Conservation (phyloP, 2,113 vertebrate genomes). For the Xiphorhynchus elegans region DNA sequence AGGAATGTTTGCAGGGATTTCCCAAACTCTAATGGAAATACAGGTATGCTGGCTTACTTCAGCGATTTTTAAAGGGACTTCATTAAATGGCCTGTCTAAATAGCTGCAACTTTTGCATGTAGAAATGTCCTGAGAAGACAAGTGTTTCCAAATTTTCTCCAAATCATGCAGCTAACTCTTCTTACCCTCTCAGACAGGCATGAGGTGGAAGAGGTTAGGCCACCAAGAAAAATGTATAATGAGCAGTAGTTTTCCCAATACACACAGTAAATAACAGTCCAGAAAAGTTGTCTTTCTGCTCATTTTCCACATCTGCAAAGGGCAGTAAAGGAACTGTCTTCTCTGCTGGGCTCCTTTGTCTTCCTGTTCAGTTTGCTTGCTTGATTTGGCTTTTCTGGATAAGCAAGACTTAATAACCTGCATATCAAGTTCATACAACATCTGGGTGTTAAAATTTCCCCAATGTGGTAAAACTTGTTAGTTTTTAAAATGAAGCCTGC, state of each 20-base stretch:
- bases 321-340: neutral
- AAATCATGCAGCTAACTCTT: neutral
- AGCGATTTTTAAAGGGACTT: neutral
- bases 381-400: neutral
- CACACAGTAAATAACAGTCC: neutral
- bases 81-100: neutral
- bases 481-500: neutral
- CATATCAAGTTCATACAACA: neutral
- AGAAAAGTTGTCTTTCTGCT: neutral
- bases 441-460: neutral
- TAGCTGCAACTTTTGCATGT: neutral
- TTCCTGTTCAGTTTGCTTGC: accelerated
- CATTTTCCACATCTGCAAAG: neutral
- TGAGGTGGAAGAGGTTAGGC: neutral
- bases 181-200: neutral
- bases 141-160: neutral
- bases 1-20: neutral
- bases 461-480: neutral
- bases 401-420: neutral
- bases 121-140: neutral
- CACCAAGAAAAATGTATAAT: neutral
- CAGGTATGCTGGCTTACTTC: neutral
- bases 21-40: neutral
- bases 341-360: neutral
- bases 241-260: neutral